Conservation (phyloP, 2,113 vertebrate species). For the Odobenus rosmarus region DNA sequence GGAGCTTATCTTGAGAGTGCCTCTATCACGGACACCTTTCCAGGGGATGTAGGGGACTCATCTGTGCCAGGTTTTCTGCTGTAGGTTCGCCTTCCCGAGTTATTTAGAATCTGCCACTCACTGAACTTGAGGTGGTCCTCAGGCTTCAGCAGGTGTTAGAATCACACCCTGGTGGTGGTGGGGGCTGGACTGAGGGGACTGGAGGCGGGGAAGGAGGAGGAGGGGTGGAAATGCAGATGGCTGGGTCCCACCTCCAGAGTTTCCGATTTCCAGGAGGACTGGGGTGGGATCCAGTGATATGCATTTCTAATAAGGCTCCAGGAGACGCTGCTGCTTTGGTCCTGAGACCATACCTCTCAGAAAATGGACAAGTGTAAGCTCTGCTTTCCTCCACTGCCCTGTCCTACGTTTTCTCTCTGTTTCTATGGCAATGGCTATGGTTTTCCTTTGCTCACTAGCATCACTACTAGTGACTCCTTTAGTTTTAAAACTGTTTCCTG, state of each 20-base stretch:
- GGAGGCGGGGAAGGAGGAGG: rapidly evolving
- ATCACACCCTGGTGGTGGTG: not conserved
- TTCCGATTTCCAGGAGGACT: not conserved
- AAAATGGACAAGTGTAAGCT: not conserved
- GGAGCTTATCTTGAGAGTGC: not conserved
- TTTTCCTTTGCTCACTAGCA: not conserved
- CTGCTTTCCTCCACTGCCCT: not conserved
- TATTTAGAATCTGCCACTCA: not conserved
- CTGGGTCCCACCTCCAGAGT: not conserved
- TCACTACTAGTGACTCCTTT: not conserved
- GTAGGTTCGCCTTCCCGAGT: not conserved
- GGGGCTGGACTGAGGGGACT: not conserved
- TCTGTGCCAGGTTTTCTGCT: not conserved
- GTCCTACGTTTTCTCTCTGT: not conserved
- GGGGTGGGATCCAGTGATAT: not conserved
- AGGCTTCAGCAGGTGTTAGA: not conserved
- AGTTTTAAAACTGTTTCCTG: not conserved
- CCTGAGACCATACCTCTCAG: not conserved
- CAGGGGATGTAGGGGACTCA: not conserved
- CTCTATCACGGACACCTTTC: not conserved
- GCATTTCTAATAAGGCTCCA: not conserved
- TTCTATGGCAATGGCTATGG: not conserved
- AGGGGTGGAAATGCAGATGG: not conserved
- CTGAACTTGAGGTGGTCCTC: not conserved
- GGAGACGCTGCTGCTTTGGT: not conserved